phyloP scores from a whole-genome alignment of 2,888 invertebrate genomes.

The Acleris sparsana region DNA sequence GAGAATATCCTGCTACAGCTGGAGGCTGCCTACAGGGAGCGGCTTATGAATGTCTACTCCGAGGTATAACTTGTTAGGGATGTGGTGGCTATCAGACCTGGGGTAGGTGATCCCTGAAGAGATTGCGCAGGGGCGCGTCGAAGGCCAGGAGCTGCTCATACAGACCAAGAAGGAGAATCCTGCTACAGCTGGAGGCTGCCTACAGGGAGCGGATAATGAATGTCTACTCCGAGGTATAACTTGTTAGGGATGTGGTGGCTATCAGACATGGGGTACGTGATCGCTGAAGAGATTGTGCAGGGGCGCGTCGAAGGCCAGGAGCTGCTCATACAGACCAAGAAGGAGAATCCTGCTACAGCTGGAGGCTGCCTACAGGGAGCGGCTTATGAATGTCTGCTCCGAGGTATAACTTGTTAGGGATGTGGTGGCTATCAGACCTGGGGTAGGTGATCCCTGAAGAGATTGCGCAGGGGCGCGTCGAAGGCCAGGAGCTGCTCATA shows the following conservation, averaged over 20 bases:
- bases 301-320: conserved; percentile 91
- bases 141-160: conserved; percentile 90
- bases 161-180: conserved; percentile 96
- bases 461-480: conserved; percentile 90
- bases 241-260: no score
- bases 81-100: conserved; percentile 44
- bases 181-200: conserved; percentile 95
- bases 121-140: conserved; percentile 90
- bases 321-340: conserved; percentile 91
- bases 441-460: conserved; percentile 85
- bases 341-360: conserved; percentile 96
- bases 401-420: conserved; percentile 61
- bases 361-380: conserved; percentile 93
- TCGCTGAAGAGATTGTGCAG: conserved; percentile 89
- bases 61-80: conserved; percentile 61
- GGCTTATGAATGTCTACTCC: conserved; percentile 81
- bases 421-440: conserved; percentile 44
- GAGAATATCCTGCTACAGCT: conserved; percentile 97
- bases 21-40: conserved; percentile 93
- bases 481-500: conserved; percentile 90
- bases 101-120: conserved; percentile 85
- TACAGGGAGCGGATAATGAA: conserved; percentile 87
- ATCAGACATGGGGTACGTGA: conserved; percentile 72
- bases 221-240: conserved; percentile 77
- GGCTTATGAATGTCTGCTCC: conserved; percentile 81